A percentile compares a stretch with the other conserved stretches of the same genome.
These are phyloP conservation scores for Aspidapion aeneum DNA, from an alignment of 2,888 invertebrate genomes.

Conservation along the genomic window DNA sequence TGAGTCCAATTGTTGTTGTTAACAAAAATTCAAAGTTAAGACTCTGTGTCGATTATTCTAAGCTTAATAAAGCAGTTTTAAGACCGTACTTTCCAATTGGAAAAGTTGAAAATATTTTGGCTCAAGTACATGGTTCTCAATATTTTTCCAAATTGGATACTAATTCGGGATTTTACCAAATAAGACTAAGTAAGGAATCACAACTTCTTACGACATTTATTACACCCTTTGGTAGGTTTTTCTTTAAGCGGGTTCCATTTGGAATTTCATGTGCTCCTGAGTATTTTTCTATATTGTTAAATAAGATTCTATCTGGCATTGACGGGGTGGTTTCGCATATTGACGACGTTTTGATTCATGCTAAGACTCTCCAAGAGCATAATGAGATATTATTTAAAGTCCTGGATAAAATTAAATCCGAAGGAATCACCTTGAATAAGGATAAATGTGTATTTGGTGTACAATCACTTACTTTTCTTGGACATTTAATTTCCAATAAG, in stretches of 20 bases:
- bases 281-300: not conserved
- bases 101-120: slow-evolving; percentile 7
- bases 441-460: slow-evolving; percentile 5
- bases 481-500: slow-evolving; percentile 6
- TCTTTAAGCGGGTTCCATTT: slow-evolving; percentile 20
- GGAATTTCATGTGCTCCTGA: slow-evolving; percentile 13
- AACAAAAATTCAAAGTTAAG: no score
- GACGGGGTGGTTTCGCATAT: slow-evolving; percentile 6
- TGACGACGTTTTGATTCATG: no score
- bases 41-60: slow-evolving; percentile 19
- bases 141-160: not conserved
- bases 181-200: no score
- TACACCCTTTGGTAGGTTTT: slow-evolving; percentile 20
- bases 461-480: slow-evolving; percentile 12
- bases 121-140: not conserved
- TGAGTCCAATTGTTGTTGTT: slow-evolving; percentile 12
- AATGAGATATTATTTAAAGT: slow-evolving; percentile 6
- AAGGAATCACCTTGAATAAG: slow-evolving; percentile 13
- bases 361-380: slow-evolving; percentile 1
- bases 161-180: no score
- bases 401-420: slow-evolving; percentile 6
- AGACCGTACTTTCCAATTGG: slow-evolving; percentile 10
- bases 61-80: slow-evolving; percentile 11
- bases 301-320: slow-evolving; percentile 1
- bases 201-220: no score